Evolutionary conservation across 2,113 vertebrate species (phyloP).

Genomic region (Bubo bubo): DNA sequence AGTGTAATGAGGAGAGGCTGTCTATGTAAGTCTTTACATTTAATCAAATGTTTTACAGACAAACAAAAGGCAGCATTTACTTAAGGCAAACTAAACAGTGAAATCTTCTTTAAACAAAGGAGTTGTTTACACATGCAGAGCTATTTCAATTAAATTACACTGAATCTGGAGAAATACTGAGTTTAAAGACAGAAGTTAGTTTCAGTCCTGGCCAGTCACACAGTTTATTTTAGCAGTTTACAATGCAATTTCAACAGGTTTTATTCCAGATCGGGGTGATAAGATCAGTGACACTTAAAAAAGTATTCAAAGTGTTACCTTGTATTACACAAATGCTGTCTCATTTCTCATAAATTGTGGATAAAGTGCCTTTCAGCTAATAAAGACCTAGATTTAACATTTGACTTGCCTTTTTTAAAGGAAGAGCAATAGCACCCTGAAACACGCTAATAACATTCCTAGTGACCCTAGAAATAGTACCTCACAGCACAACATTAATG

Average conservation of each 20-base stretch:
- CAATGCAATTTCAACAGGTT: conserved; percentile 59
- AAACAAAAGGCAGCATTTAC: conserved; percentile 84
- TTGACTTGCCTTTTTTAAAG: background rate
- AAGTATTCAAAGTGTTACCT: conserved; percentile 34
- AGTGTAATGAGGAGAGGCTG: conserved; percentile 56
- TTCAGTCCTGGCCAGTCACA: conserved; percentile 37
- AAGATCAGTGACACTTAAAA: conserved; percentile 33
- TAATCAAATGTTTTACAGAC: conserved; percentile 82
- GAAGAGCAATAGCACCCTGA: background rate
- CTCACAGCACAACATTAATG: background rate
- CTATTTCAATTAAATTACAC: conserved; percentile 84
- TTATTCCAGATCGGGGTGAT: background rate
- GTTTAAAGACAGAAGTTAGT: conserved; percentile 73
- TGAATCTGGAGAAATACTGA: conserved; percentile 76
- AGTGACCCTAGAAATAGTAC: background rate
- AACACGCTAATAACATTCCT: background rate
- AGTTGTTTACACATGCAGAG: conserved; percentile 80
- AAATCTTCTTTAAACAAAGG: conserved; percentile 86
- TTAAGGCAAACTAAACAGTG: conserved; percentile 85
- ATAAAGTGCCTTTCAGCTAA: background rate
- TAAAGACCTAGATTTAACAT: background rate
- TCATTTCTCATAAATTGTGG: background rate
- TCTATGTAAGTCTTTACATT: conserved; percentile 75
- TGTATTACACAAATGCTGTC: background rate
- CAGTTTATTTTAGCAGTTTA: conserved; percentile 63